Evolutionary conservation across 2,113 vertebrate genomes (phyloP).

Genomic region (Zonotrichia leucophrys): DNA sequence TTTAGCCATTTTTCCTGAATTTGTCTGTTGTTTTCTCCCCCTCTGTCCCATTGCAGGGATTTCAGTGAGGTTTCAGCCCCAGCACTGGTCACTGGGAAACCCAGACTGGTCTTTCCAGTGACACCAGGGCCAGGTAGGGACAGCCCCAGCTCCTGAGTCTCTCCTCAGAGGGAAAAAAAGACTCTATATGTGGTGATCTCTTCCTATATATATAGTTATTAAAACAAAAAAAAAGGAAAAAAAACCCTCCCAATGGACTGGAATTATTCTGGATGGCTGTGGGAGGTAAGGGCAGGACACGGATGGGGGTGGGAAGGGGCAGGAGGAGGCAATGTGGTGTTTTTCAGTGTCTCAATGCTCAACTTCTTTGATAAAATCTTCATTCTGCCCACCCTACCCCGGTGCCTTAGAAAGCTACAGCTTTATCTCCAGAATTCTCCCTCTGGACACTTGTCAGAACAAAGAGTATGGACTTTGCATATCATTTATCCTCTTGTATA

Average conservation of each 20-base stretch:
- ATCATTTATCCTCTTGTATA: slow-evolving; percentile 70
- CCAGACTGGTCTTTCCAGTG: background rate
- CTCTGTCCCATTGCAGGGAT: accelerated
- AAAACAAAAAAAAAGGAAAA: background rate
- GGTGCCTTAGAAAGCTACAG: slow-evolving; percentile 59
- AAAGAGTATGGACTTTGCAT: slow-evolving; percentile 72
- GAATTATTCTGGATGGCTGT: background rate
- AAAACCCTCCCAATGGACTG: accelerated
- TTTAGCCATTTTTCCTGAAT: background rate
- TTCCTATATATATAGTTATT: background rate
- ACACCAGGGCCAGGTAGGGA: background rate
- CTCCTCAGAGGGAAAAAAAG: background rate
- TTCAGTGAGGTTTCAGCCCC: background rate
- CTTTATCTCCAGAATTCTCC: slow-evolving; percentile 68
- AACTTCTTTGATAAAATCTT: slow-evolving; percentile 65
- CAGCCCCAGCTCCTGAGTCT: background rate
- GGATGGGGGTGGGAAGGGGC: background rate
- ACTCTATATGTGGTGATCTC: background rate
- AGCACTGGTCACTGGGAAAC: background rate
- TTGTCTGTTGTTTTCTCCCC: background rate
- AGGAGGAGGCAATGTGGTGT: background rate
- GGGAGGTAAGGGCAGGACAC: background rate
- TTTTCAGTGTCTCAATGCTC: slow-evolving; percentile 11
- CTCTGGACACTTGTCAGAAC: slow-evolving; percentile 69
- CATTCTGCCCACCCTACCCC: slow-evolving; percentile 63